A percentile compares a stretch with the other conserved stretches of the same genome.
Conservation (phyloP, 2,888 invertebrate species). For the Hofmannophila pseudospretella region DNA sequence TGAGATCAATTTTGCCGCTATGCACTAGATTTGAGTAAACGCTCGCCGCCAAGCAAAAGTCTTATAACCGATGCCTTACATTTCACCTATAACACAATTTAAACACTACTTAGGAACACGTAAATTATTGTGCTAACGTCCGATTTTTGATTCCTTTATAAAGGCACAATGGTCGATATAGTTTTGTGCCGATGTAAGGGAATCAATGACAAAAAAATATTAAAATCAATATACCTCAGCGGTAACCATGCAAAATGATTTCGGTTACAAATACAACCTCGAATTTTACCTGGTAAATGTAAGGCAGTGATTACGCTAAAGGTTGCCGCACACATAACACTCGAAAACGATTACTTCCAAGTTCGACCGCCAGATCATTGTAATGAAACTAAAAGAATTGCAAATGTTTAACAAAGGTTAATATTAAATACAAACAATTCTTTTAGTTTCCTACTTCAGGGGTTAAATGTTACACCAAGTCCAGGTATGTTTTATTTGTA, state of each 20-base stretch:
- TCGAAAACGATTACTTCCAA: no score
- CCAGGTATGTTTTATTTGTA: no score
- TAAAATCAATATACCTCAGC: background rate
- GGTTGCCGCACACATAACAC: background rate
- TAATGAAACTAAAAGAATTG: no score
- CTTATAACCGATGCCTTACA: conserved; percentile 1
- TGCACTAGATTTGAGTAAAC: conserved; percentile 44
- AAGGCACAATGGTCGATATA: conserved; percentile 23
- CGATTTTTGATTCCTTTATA: conserved; percentile 21
- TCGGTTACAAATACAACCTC: background rate
- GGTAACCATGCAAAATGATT: background rate
- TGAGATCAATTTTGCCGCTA: conserved; percentile 74
- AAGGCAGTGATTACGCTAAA: conserved; percentile 1
- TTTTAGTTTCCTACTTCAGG: no score
- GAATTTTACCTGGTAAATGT: background rate
- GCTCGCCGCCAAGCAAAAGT: conserved; percentile 31
- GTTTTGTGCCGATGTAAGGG: conserved; percentile 22
- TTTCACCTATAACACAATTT: background rate
- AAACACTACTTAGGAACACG: conserved; percentile 26
- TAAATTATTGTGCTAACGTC: conserved; percentile 15
- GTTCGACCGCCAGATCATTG: no score
- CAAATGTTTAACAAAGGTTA: no score
- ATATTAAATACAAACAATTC: no score
- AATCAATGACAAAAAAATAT: conserved; percentile 14
- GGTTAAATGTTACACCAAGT: no score